Conservation (phyloP, 2,797 vertebrate species). For the Pygocentrus nattereri region DNA sequence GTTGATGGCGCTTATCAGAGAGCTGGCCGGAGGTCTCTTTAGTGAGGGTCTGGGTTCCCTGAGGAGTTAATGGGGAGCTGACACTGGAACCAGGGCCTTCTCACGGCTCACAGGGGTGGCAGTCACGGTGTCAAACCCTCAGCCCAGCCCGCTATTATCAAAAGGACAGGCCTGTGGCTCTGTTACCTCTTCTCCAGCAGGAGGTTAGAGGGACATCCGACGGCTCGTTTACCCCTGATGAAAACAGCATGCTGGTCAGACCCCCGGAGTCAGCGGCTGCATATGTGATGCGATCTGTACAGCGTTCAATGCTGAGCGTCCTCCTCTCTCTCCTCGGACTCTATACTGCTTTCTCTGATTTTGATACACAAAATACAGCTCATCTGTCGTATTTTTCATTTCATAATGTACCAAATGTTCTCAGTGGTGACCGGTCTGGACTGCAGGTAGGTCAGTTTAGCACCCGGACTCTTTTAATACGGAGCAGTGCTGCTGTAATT, state of each 20-base stretch:
- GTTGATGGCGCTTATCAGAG: slow-evolving; percentile 29
- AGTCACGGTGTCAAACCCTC: slow-evolving; percentile 30
- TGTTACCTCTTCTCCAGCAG: slow-evolving; percentile 4
- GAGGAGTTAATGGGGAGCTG: slow-evolving; percentile 9
- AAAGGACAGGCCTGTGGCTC: background rate
- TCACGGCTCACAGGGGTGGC: slow-evolving; percentile 24
- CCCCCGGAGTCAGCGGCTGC: slow-evolving; percentile 6
- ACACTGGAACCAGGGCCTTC: slow-evolving; percentile 9
- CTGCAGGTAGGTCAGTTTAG: too few species aligned
- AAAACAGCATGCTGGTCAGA: slow-evolving; percentile 8
- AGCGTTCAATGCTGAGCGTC: background rate
- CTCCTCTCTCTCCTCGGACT: background rate
- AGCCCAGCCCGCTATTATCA: slow-evolving; percentile 24
- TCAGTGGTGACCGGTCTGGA: too few species aligned
- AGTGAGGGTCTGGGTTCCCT: background rate
- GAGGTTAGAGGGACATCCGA: background rate
- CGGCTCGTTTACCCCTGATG: slow-evolving; percentile 26
- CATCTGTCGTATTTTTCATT: too few species aligned
- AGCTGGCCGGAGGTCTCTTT: slow-evolving; percentile 10
- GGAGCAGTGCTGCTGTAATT: too few species aligned
- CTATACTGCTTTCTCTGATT: too few species aligned
- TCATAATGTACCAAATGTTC: too few species aligned
- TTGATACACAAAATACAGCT: too few species aligned
- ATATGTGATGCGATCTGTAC: slow-evolving; percentile 36
- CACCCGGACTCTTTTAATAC: too few species aligned